Evolutionary conservation across 2,888 invertebrate genomes (phyloP).

Genomic region (Liopterus haemorrhoidalis): DNA sequence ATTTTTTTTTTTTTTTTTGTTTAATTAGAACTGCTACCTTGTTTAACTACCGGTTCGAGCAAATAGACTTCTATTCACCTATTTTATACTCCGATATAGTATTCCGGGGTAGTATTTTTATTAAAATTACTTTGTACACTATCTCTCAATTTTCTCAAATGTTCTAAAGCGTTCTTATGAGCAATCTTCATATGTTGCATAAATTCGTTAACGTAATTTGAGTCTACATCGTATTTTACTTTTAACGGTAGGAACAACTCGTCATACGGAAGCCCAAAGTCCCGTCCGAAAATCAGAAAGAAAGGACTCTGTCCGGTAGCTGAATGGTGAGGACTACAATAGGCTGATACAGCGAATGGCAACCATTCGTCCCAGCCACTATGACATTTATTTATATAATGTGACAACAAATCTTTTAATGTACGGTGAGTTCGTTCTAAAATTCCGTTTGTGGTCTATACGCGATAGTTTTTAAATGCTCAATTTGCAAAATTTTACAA

Average conservation of each 20-base stretch:
- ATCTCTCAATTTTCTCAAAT: not conserved
- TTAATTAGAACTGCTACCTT: conserved; percentile 6
- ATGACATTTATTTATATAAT: conserved; percentile 3
- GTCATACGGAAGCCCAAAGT: conserved; percentile 8
- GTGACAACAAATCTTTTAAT: conserved; percentile 1
- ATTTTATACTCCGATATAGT: not conserved
- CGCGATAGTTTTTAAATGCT: not conserved
- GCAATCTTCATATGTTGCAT: conserved; percentile 10
- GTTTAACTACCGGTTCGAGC: conserved; percentile 8
- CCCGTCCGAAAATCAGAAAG: conserved; percentile 11
- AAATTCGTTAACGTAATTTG: conserved; percentile 7
- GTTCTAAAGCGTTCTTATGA: conserved; percentile 9
- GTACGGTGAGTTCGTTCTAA: conserved; percentile 5
- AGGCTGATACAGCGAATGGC: conserved; percentile 13
- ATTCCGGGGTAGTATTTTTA: not conserved
- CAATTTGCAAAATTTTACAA: not conserved
- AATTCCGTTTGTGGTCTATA: not conserved
- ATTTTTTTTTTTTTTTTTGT: conserved; percentile 8
- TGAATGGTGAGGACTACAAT: conserved; percentile 3
- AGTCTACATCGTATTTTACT: conserved; percentile 1
- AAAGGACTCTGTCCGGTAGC: conserved; percentile 4
- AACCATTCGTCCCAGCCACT: conserved; percentile 16
- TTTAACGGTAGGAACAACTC: conserved; percentile 3
- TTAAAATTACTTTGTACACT: conserved; percentile 14
- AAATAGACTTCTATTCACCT: conserved; percentile 14